Base-by-base conservation (phyloP, 2,797 vertebrate genomes). In the Discoglossus pictus region DNA sequence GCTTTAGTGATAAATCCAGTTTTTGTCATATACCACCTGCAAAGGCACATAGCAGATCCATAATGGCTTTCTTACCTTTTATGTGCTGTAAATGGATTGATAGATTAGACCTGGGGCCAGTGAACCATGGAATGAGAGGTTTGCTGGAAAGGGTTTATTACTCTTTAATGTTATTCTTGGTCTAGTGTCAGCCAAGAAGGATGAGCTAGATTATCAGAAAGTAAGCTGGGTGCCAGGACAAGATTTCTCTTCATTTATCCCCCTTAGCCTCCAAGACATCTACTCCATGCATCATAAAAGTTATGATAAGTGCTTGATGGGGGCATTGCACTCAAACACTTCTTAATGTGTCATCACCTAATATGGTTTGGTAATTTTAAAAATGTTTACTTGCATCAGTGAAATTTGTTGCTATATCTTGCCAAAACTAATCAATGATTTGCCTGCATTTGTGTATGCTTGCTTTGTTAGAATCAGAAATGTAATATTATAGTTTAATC, bases 101-200 rank as follows among this genome's bases (percentile, higher is more conserved):
- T 87, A 87, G 83, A 87, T 89, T 86, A 84, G 78, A 72, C 74
- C 77, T 79, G 78, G 75, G 76, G 78, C 73, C 80, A 81, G 77
- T 67, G 82, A 89, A 86, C 84, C 73, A 10, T 82, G 79, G 79
- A 84, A 86, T 80, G 80, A 75, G 71, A 82, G 81, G 82, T 86
- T 82, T 82, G 68, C 70, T 73, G 75, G 76, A 84, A 86, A 75
- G 76, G 84, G 77, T 86, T 88, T 87, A 87, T 89, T 85, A 87
- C 72, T 75, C 75, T 87, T 83, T 87, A 88, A 88, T 88, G 77
- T 86, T 86, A 87, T 86, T 86, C 82, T 83, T 86, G 74, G 76
- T 79, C 78, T 80, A 21, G 1, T 86, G 82, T 86, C 84, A 84
- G 75, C 75, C 53, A 77, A 88, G 81, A 89, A 78, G 76, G 79